Evolutionary conservation across 2,888 invertebrate species (phyloP).

Genomic region (Apamea epomidion): DNA sequence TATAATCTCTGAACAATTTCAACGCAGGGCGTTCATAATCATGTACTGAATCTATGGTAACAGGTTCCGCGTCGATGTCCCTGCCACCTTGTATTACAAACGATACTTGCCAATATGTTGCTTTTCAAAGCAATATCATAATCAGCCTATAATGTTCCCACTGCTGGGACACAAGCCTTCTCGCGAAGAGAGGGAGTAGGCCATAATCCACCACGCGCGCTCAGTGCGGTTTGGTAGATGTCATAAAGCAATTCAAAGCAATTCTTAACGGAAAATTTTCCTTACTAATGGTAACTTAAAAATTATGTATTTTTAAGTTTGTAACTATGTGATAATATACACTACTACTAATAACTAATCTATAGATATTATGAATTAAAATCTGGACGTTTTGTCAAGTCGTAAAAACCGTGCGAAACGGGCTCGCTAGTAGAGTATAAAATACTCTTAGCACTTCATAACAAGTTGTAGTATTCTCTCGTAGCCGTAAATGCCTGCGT

Average conservation of each 20-base stretch:
- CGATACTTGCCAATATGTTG: neutral
- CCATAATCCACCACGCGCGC: no score
- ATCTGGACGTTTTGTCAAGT: neutral
- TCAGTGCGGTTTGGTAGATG: no score
- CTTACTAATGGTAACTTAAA: neutral
- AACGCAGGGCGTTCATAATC: no score
- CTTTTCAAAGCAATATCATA: neutral
- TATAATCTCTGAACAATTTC: no score
- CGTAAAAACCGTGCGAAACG: neutral
- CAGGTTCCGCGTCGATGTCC: no score
- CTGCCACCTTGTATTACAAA: neutral
- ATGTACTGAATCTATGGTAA: no score
- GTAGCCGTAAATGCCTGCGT: conserved; percentile 2
- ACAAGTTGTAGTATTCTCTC: neutral
- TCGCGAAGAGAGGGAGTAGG: no score
- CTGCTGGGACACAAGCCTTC: no score
- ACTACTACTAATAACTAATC: neutral
- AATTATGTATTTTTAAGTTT: neutral
- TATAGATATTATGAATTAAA: neutral
- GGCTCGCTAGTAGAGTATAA: neutral
- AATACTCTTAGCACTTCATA: neutral
- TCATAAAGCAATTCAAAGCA: no score
- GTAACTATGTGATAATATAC: neutral
- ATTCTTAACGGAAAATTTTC: neutral
- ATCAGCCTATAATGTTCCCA: no score